Conservation (phyloP, 2,797 vertebrate genomes). For the Ambastaia sidthimunki region DNA sequence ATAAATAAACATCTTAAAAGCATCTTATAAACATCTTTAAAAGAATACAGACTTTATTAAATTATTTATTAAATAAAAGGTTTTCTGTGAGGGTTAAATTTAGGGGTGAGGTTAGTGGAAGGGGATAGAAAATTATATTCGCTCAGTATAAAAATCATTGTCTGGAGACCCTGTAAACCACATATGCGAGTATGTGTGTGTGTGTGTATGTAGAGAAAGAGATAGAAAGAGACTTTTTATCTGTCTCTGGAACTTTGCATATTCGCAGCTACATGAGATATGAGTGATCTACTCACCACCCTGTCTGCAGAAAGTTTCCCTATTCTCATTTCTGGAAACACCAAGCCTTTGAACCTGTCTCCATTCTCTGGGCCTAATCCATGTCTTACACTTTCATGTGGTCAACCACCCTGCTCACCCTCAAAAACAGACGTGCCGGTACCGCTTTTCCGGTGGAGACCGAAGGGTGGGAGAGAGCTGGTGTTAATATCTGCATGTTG, state of each 20-base stretch:
- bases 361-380: constrained; percentile 70
- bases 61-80: too few relatives aligned
- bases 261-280: constrained; percentile 32
- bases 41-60: too few relatives aligned
- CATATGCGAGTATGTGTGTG: too few relatives aligned
- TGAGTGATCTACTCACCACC: constrained; percentile 43
- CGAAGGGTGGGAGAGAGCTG: constrained; percentile 57
- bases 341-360: constrained; percentile 65
- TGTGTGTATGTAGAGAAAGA: too few relatives aligned
- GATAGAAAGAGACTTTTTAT: too few relatives aligned
- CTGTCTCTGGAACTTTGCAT: neutral
- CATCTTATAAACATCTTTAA: too few relatives aligned
- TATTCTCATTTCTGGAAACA: constrained; percentile 45
- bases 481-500: constrained; percentile 67
- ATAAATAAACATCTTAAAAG: too few relatives aligned
- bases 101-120: too few relatives aligned
- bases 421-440: constrained; percentile 49
- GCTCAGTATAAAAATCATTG: too few relatives aligned
- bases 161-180: too few relatives aligned
- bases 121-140: too few relatives aligned
- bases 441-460: constrained; percentile 29
- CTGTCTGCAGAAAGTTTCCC: constrained; percentile 44
- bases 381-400: constrained; percentile 72
- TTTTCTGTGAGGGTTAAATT: too few relatives aligned
- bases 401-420: constrained; percentile 62